These are phyloP conservation scores for Menidia beryllina DNA, from an alignment of 2,113 vertebrate species.

Conservation along the genomic window DNA sequence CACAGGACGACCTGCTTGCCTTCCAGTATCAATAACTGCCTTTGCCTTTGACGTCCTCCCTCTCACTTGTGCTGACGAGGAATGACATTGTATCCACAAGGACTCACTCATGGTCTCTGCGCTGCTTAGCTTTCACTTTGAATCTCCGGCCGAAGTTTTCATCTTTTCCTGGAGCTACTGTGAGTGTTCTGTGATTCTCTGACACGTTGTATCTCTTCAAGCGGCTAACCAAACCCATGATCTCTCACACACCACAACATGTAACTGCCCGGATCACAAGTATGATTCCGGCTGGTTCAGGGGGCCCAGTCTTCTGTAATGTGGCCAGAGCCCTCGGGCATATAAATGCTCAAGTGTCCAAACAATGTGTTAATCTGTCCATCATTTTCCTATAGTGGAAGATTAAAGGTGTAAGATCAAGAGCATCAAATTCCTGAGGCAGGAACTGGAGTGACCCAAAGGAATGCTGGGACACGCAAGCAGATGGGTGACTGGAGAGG, in stretches of 20 bases:
- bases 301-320: conserved; percentile 25
- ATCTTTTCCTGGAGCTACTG: conserved; percentile 37
- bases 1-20: conserved; percentile 24
- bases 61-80: conserved; percentile 46
- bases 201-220: conserved; percentile 38
- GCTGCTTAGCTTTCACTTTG: conserved; percentile 45
- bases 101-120: conserved; percentile 34
- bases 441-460: conserved; percentile 28
- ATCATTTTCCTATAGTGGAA: conserved; percentile 20
- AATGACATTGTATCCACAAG: conserved; percentile 39
- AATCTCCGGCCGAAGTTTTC: conserved; percentile 49
- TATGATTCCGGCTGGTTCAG: conserved; percentile 23
- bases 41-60: conserved; percentile 23
- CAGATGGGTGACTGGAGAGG: conserved; percentile 18
- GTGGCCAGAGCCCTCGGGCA: conserved; percentile 35
- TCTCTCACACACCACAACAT: conserved; percentile 46
- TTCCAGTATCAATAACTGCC: conserved; percentile 31
- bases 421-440: conserved; percentile 13
- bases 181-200: conserved; percentile 25
- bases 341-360: conserved; percentile 51
- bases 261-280: conserved; percentile 27
- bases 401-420: conserved; percentile 18
- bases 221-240: conserved; percentile 50
- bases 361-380: conserved; percentile 53
- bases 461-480: conserved; percentile 3